Conservation (phyloP, 2,888 invertebrate species). For the Heliconius hortense region DNA sequence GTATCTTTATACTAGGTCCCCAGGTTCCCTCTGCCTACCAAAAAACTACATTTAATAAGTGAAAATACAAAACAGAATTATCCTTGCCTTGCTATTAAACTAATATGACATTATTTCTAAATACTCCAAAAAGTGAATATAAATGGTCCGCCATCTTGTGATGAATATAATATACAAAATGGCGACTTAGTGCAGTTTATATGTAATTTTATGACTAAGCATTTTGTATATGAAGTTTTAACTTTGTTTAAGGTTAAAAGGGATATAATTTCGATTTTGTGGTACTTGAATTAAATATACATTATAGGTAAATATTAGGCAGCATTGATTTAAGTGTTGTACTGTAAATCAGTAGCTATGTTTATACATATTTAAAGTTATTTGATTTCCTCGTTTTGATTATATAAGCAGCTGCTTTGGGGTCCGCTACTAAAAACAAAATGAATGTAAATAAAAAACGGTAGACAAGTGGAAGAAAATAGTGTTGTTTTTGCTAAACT, state of each 20-base stretch:
- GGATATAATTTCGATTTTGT: not conserved
- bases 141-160: constrained; percentile 16
- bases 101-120: constrained; percentile 13
- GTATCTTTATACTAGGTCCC: no score
- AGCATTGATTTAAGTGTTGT: no score
- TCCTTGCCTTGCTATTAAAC: not conserved
- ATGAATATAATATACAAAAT: constrained; percentile 24
- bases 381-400: not conserved
- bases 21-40: not conserved
- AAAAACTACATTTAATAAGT: not conserved
- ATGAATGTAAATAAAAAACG: not conserved
- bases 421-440: not conserved
- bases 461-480: not conserved
- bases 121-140: constrained; percentile 8
- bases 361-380: not conserved
- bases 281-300: not conserved
- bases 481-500: not conserved
- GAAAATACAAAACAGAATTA: not conserved
- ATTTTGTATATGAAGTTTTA: not conserved
- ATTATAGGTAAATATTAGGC: no score
- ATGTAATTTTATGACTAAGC: constrained; percentile 4
- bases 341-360: no score
- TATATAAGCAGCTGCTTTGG: not conserved
- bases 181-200: constrained; percentile 18
- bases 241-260: not conserved